Conservation (phyloP, 2,797 vertebrate genomes). For the Channa striata region DNA sequence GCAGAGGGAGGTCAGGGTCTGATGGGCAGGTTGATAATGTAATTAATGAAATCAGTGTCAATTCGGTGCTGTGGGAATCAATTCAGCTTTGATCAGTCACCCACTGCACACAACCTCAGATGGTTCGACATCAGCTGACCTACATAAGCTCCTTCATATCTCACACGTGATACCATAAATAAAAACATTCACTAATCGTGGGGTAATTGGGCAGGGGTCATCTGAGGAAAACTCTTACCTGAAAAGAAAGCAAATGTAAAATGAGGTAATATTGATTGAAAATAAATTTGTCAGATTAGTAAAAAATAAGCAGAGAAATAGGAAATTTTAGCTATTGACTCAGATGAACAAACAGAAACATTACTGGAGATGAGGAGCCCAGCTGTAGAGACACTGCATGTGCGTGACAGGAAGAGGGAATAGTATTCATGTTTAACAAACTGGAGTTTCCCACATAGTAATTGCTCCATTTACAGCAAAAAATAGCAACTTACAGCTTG, state of each 20-base stretch:
- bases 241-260: too few relatives aligned
- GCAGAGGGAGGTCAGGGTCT: conserved; percentile 11
- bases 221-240: too few relatives aligned
- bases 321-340: too few relatives aligned
- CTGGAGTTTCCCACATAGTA: conserved; percentile 26
- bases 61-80: conserved; percentile 31
- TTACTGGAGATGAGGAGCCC: not conserved
- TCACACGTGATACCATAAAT: conserved; percentile 9
- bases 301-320: too few relatives aligned
- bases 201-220: too few relatives aligned
- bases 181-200: not conserved
- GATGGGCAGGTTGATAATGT: conserved; percentile 45
- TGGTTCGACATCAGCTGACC: conserved; percentile 23
- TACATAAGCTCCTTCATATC: conserved; percentile 26
- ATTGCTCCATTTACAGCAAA: conserved; percentile 11
- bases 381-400: conserved; percentile 23
- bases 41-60: conserved; percentile 51
- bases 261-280: too few relatives aligned
- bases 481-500: conserved; percentile 3
- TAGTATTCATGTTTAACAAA: conserved; percentile 28
- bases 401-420: conserved; percentile 32
- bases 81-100: conserved; percentile 44
- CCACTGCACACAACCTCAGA: not conserved
- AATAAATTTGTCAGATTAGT: too few relatives aligned
- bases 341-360: not conserved